These are phyloP conservation scores for Lepidurus apus DNA, from an alignment of 1,140 invertebrate genomes.

Conservation along the genomic window DNA sequence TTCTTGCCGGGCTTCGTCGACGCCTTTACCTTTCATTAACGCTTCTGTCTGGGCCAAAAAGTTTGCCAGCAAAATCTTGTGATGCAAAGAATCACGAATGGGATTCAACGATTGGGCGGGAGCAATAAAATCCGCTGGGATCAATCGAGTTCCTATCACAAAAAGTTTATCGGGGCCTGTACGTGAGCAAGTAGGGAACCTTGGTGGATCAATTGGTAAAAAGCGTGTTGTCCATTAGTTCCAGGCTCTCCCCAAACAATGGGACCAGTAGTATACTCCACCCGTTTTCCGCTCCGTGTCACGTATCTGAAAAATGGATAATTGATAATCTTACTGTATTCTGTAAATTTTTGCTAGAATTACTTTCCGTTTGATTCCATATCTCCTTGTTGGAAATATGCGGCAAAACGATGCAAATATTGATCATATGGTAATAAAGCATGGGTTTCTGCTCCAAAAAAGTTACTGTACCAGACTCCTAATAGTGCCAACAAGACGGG, in stretches of 20 bases:
- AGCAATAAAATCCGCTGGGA: slow-evolving; percentile 96
- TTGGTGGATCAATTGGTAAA: slow-evolving; percentile 95
- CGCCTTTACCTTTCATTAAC: slow-evolving; percentile 83
- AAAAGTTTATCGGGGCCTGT: background rate
- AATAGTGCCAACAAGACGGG: slow-evolving; percentile 90
- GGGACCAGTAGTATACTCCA: slow-evolving; percentile 80
- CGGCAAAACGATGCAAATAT: slow-evolving; percentile 96
- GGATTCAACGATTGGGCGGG: slow-evolving; percentile 90
- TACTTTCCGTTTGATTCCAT: slow-evolving; percentile 99
- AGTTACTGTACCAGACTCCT: slow-evolving; percentile 95
- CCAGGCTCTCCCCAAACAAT: slow-evolving; percentile 97
- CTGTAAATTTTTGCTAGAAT: slow-evolving; percentile 46
- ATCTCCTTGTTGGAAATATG: slow-evolving; percentile 99
- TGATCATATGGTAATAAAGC: slow-evolving; percentile 96
- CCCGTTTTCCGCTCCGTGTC: slow-evolving; percentile 66
- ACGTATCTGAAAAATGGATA: slow-evolving; percentile 45
- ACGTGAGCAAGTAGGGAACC: slow-evolving; percentile 44
- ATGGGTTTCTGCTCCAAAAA: slow-evolving; percentile 91
- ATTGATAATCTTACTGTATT: background rate
- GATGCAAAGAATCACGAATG: slow-evolving; percentile 66
- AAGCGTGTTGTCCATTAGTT: slow-evolving; percentile 98
- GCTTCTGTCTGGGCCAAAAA: slow-evolving; percentile 99
- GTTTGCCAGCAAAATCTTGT: slow-evolving; percentile 87
- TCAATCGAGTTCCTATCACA: slow-evolving; percentile 59
- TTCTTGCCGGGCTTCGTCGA: slow-evolving; percentile 69